Evolutionary conservation across 1,140 invertebrate genomes (phyloP).

Genomic region (Homarus americanus): DNA sequence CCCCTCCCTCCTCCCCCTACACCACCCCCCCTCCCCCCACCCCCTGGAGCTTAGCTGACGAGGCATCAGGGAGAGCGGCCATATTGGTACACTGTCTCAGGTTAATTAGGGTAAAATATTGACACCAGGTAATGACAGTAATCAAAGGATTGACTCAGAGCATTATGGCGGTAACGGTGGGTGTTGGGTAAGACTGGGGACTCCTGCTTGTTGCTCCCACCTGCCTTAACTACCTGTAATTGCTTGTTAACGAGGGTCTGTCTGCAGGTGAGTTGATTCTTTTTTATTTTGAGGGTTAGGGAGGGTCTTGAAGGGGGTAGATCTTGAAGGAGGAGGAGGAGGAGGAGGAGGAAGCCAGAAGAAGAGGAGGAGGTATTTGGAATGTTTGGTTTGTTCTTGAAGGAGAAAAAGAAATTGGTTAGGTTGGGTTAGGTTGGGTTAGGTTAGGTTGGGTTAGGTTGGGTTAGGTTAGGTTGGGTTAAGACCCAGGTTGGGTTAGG

Average conservation of each 20-base stretch:
- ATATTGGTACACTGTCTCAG: background rate
- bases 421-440: background rate
- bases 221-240: background rate
- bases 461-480: too few relatives aligned
- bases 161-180: constrained; percentile 23
- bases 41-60: background rate
- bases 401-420: background rate
- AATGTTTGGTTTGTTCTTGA: too few relatives aligned
- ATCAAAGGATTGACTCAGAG: constrained; percentile 38
- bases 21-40: background rate
- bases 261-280: background rate
- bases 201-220: background rate
- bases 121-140: constrained; percentile 12
- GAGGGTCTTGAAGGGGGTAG: background rate
- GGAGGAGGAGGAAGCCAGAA: background rate
- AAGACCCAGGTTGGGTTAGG: too few relatives aligned
- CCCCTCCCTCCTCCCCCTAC: background rate
- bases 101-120: constrained; percentile 45
- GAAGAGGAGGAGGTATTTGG: constrained; percentile 3
- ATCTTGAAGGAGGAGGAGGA: background rate
- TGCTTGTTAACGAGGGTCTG: constrained; percentile 23
- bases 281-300: background rate
- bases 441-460: background rate
- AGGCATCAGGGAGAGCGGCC: background rate
- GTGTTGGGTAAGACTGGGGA: background rate